Conservation (phyloP, 2,888 invertebrate genomes). For the Idaea straminata region DNA sequence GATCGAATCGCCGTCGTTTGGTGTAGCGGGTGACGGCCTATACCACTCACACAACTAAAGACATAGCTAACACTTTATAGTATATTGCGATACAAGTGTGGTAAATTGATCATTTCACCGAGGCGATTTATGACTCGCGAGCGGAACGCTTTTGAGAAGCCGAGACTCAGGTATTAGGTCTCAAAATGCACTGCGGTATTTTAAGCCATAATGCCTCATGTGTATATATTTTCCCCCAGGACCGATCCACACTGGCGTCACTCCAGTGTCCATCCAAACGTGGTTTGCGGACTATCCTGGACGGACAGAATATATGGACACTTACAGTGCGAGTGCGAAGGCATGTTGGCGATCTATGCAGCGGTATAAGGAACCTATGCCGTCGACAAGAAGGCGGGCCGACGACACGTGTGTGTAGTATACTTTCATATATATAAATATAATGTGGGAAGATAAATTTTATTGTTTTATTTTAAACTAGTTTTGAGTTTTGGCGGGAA, state of each 20-base stretch:
- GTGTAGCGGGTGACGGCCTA: too few species aligned
- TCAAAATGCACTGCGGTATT: too few species aligned
- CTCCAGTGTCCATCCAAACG: slow-evolving; percentile 71
- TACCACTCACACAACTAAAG: too few species aligned
- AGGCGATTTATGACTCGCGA: too few species aligned
- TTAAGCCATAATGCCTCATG: too few species aligned
- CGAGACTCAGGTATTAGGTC: too few species aligned
- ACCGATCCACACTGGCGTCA: slow-evolving; percentile 55
- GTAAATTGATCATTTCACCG: too few species aligned
- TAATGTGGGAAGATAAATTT: slow-evolving; percentile 50
- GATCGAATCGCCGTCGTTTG: too few species aligned
- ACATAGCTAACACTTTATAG: too few species aligned
- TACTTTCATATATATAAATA: slow-evolving; percentile 21
- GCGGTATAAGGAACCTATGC: slow-evolving; percentile 81
- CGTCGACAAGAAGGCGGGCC: slow-evolving; percentile 80
- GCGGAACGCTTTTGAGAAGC: too few species aligned
- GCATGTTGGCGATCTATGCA: slow-evolving; percentile 81
- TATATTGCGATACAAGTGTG: too few species aligned
- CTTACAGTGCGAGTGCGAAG: slow-evolving; percentile 80
- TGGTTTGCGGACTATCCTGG: slow-evolving; percentile 81
- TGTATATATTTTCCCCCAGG: slow-evolving; percentile 20
- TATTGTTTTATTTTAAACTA: slow-evolving; percentile 22
- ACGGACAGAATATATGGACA: slow-evolving; percentile 82
- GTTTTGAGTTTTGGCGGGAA: too few species aligned
- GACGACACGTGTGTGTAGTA: slow-evolving; percentile 70